A percentile compares a stretch with the other conserved stretches of the same genome.
Conservation (phyloP, 2,797 vertebrate species). For the Mareca penelope region DNA sequence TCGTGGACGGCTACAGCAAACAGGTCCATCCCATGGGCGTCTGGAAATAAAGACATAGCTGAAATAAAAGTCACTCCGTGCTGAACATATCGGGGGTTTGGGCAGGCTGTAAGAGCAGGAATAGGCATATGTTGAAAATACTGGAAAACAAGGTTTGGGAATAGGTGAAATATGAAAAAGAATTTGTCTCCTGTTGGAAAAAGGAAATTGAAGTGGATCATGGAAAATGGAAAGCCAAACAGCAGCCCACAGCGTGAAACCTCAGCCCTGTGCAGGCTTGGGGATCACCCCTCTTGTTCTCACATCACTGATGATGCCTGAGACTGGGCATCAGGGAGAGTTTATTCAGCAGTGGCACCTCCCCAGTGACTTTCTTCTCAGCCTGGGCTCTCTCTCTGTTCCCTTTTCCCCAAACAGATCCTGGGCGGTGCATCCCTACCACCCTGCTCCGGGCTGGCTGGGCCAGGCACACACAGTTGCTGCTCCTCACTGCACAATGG, state of each 20-base stretch:
- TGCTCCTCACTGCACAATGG: neutral
- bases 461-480: rapidly evolving
- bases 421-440: neutral
- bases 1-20: constrained; percentile 97
- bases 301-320: neutral
- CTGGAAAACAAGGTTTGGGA: neutral
- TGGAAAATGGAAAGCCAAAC: neutral
- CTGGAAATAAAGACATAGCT: constrained; percentile 70
- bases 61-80: neutral
- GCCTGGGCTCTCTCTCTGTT: neutral
- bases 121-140: neutral
- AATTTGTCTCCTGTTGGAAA: neutral
- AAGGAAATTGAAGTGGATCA: neutral
- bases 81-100: neutral
- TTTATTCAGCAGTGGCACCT: neutral
- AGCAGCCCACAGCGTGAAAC: neutral
- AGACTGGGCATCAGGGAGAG: neutral
- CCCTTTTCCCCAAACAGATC: neutral
- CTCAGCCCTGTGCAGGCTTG: neutral
- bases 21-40: constrained; percentile 92
- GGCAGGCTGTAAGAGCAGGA: neutral
- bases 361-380: neutral
- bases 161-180: neutral
- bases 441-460: neutral
- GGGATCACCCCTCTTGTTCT: neutral